A percentile compares a stretch with the other conserved stretches of the same genome.
These are phyloP conservation scores for Ctenicera cuprea DNA, from an alignment of 2,888 invertebrate species.

Conservation along the genomic window DNA sequence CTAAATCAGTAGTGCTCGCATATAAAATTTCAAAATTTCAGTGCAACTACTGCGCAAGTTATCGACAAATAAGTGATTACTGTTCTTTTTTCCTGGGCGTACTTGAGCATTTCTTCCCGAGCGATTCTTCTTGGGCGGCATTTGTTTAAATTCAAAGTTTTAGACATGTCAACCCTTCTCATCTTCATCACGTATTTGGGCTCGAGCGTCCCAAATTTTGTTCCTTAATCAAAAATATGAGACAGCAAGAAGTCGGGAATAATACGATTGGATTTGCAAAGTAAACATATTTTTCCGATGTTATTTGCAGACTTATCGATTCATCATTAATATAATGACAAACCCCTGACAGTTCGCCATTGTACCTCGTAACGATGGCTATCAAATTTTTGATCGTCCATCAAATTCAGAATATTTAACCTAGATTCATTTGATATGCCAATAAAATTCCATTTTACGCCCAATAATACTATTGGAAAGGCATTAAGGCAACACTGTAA, in stretches of 20 bases:
- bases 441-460: conserved; percentile 39
- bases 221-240: neutral
- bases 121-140: too few species aligned
- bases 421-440: conserved; percentile 46
- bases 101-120: too few species aligned
- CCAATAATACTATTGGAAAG: conserved; percentile 35
- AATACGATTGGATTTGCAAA: conserved; percentile 19
- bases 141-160: neutral
- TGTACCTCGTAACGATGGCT: conserved; percentile 39
- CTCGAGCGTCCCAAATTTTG: neutral
- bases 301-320: conserved; percentile 50
- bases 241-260: conserved; percentile 7
- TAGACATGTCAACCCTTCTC: neutral
- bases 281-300: conserved; percentile 36
- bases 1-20: too few species aligned
- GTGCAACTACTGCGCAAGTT: too few species aligned
- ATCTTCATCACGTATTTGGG: neutral
- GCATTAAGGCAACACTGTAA: conserved; percentile 33
- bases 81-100: too few species aligned
- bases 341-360: conserved; percentile 40
- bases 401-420: conserved; percentile 53
- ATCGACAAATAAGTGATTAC: too few species aligned
- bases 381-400: conserved; percentile 53
- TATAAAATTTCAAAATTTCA: too few species aligned
- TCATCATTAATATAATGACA: conserved; percentile 46